A percentile compares a stretch with the other conserved stretches of the same genome.
Conservation (phyloP, 2,888 invertebrate species). For the Penaeus monodon region DNA sequence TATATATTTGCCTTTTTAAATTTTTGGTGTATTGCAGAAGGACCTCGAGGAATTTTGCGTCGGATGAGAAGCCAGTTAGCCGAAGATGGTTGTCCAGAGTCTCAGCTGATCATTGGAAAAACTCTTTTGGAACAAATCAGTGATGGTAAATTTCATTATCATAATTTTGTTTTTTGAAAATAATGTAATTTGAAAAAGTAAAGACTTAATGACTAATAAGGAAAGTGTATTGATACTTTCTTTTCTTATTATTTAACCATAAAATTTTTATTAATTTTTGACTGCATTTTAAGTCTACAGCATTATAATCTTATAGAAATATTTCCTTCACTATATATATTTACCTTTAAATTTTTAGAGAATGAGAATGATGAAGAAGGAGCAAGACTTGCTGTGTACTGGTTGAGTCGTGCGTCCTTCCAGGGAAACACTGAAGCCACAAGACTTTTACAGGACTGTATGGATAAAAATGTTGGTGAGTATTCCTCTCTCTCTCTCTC, state of each 20-base stretch:
- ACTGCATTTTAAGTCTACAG: no score
- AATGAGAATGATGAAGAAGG: conserved; percentile 79
- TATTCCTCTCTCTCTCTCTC: not conserved
- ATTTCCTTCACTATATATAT: no score
- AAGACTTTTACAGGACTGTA: conserved; percentile 75
- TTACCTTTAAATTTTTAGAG: conserved; percentile 70
- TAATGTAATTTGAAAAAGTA: not conserved
- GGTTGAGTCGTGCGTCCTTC: conserved; percentile 92
- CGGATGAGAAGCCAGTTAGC: conserved; percentile 74
- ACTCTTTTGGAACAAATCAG: conserved; percentile 81
- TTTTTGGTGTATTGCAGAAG: conserved; percentile 45
- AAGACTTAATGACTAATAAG: not conserved
- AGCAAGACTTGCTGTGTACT: conserved; percentile 86
- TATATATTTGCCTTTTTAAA: no score
- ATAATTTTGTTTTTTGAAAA: not conserved
- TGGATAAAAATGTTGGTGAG: conserved; percentile 56
- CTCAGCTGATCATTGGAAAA: conserved; percentile 88
- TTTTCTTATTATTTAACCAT: not conserved
- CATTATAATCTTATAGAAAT: no score
- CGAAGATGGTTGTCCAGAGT: conserved; percentile 89
- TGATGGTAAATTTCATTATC: conserved; percentile 37
- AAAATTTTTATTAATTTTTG: no score
- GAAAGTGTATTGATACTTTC: not conserved
- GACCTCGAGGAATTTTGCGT: conserved; percentile 67
- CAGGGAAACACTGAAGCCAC: conserved; percentile 92